phyloP scores from a whole-genome alignment of 1,140 invertebrate species.

The Platyura marginata region DNA sequence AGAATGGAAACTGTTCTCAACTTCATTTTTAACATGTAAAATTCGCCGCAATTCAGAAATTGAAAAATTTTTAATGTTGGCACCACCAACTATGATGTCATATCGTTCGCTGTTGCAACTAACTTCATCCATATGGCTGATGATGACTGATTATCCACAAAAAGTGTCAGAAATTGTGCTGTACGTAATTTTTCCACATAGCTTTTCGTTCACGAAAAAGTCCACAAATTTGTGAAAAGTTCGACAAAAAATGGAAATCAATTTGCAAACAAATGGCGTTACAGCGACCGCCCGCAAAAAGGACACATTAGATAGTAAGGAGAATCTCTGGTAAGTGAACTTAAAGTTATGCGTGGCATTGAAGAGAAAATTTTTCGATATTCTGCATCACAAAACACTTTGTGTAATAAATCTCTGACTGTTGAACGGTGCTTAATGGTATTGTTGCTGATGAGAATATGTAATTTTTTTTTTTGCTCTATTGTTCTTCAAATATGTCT shows the following conservation, averaged over 20 bases:
- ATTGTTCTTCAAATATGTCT: not conserved
- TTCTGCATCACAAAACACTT: not conserved
- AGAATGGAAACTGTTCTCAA: too few species aligned
- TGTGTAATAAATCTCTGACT: slow-evolving; percentile 3
- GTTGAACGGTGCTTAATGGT: not conserved
- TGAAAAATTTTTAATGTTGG: too few species aligned
- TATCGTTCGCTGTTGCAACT: too few species aligned
- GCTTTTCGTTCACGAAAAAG: too few species aligned
- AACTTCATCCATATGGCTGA: too few species aligned
- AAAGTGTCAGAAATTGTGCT: too few species aligned
- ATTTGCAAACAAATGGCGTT: not conserved
- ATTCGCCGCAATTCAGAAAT: too few species aligned
- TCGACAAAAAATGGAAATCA: not conserved
- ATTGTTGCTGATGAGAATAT: not conserved
- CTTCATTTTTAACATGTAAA: too few species aligned
- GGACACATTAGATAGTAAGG: slow-evolving; percentile 36
- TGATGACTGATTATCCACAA: too few species aligned
- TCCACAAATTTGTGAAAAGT: too few species aligned
- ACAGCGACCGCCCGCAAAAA: slow-evolving; percentile 26
- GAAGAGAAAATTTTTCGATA: not conserved
- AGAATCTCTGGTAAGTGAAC: slow-evolving; percentile 40
- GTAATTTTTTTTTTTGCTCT: not conserved
- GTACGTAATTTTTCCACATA: too few species aligned
- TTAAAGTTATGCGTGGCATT: slow-evolving; percentile 3
- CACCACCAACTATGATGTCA: too few species aligned